Conservation (phyloP, 2,888 invertebrate species). For the Colletes collaris region DNA sequence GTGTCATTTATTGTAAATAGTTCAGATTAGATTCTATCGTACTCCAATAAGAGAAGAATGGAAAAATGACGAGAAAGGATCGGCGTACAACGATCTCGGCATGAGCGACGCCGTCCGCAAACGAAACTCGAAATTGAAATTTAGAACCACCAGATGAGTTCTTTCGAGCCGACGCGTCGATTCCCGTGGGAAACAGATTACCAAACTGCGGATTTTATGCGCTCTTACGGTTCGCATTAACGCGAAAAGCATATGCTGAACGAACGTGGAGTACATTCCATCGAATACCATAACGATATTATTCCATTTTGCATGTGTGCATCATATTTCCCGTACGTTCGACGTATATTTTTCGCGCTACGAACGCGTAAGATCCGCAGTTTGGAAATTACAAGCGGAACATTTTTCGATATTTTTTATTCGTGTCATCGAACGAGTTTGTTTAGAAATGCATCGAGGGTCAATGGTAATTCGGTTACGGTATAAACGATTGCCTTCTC, state of each 20-base stretch:
- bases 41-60: slow-evolving; percentile 25
- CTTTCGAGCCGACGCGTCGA: neutral
- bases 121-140: slow-evolving; percentile 20
- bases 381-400: too few relatives aligned
- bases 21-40: slow-evolving; percentile 71
- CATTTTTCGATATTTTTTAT: too few relatives aligned
- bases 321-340: too few relatives aligned
- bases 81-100: slow-evolving; percentile 50
- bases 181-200: neutral
- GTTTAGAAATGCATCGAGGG: neutral
- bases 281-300: too few relatives aligned
- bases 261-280: too few relatives aligned
- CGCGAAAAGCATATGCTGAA: too few relatives aligned
- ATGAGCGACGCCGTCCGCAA: slow-evolving; percentile 49
- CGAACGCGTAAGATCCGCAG: too few relatives aligned
- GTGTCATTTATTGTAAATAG: slow-evolving; percentile 77
- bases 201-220: neutral
- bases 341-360: too few relatives aligned
- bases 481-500: slow-evolving; percentile 5
- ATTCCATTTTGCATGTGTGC: too few relatives aligned
- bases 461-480: neutral
- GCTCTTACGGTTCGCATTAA: too few relatives aligned
- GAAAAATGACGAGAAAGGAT: slow-evolving; percentile 19
- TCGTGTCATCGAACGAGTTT: neutral
- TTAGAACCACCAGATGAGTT: neutral